These are phyloP conservation scores for Addax nasomaculatus DNA, from an alignment of 2,113 vertebrate genomes.

Conservation along the genomic window DNA sequence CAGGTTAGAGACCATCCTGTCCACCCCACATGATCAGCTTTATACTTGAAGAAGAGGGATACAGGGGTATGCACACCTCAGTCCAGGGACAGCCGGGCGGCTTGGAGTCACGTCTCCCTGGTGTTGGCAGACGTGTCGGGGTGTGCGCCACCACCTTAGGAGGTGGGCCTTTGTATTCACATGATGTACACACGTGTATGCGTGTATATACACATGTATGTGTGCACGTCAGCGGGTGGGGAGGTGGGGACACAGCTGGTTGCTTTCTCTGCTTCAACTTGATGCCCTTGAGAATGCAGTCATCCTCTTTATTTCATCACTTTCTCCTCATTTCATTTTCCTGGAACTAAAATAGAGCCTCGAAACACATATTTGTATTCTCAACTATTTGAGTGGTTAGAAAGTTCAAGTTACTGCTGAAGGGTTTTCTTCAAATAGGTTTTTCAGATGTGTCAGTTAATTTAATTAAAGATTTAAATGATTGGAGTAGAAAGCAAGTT, in stretches of 20 bases:
- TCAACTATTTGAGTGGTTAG: background rate
- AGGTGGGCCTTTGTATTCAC: background rate
- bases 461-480: conserved; percentile 28
- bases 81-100: background rate
- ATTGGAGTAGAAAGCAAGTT: conserved; percentile 36
- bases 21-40: background rate
- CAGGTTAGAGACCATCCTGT: background rate
- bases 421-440: conserved; percentile 23
- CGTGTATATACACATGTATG: background rate
- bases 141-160: background rate
- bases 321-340: background rate
- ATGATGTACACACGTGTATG: background rate
- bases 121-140: background rate
- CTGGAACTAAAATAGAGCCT: background rate
- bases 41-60: background rate
- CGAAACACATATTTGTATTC: background rate
- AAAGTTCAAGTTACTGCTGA: background rate
- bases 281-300: background rate
- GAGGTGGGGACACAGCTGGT: background rate
- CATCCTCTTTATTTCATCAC: background rate
- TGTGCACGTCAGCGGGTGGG: too few relatives aligned
- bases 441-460: background rate
- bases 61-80: background rate
- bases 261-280: background rate
- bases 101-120: background rate